phyloP scores from a whole-genome alignment of 2,888 invertebrate species.

The Craniophora ligustri region DNA sequence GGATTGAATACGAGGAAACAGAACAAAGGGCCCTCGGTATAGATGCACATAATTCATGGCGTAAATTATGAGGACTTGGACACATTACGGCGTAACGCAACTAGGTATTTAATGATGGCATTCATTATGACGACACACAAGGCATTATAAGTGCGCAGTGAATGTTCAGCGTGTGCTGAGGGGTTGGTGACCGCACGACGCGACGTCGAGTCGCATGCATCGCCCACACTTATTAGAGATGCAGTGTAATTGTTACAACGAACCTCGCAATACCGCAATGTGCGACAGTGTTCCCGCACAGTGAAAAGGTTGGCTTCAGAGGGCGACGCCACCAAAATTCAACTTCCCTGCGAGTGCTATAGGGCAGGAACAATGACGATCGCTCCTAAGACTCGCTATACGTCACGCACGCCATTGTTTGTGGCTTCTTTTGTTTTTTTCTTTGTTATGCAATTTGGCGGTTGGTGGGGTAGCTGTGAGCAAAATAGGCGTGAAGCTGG shows the following conservation, averaged over 20 bases:
- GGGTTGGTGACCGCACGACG: slow-evolving; percentile 52
- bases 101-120: slow-evolving; percentile 54
- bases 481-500: slow-evolving; percentile 70
- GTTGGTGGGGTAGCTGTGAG: slow-evolving; percentile 59
- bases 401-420: slow-evolving; percentile 78
- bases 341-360: slow-evolving; percentile 63
- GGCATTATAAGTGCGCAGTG: slow-evolving; percentile 41
- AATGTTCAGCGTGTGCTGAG: slow-evolving; percentile 34
- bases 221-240: slow-evolving; percentile 46
- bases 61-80: slow-evolving; percentile 36
- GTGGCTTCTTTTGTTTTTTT: slow-evolving; percentile 72
- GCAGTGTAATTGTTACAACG: slow-evolving; percentile 48
- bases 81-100: slow-evolving; percentile 41
- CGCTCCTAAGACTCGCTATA: slow-evolving; percentile 72
- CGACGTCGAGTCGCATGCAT: slow-evolving; percentile 38
- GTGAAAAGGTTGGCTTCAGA: slow-evolving; percentile 37
- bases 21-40: slow-evolving; percentile 73
- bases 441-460: slow-evolving; percentile 73
- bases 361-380: slow-evolving; percentile 74
- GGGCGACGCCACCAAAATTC: slow-evolving; percentile 61
- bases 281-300: slow-evolving; percentile 9
- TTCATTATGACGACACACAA: slow-evolving; percentile 49
- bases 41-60: slow-evolving; percentile 84
- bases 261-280: slow-evolving; percentile 47
- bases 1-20: slow-evolving; percentile 57